Percentiles rank a stretch among this genome's conserved stretches.
Evolutionary conservation across 37 sponge, comb jelly and placozoan species (phyloP).

Genomic region (Chondrosia reniformis): DNA sequence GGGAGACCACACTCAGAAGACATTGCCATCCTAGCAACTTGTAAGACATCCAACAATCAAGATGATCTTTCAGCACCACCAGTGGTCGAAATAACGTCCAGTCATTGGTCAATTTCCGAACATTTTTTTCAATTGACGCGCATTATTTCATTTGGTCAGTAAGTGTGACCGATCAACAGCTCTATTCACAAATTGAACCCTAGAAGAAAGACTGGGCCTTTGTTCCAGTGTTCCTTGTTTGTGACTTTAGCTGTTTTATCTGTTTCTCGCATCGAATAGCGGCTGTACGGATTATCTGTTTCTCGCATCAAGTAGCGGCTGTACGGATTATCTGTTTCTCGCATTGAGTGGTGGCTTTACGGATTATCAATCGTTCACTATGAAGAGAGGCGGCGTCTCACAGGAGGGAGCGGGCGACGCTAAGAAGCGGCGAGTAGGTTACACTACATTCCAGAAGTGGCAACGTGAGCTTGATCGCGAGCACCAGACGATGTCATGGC

Average conservation of each 20-base stretch:
- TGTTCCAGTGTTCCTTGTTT: no score
- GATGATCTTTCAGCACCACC: not conserved
- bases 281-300: not conserved
- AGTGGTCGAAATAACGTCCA: constrained; percentile 52
- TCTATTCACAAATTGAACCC: constrained; percentile 16
- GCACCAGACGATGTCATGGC: constrained; percentile 57
- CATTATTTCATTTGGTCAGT: constrained; percentile 32
- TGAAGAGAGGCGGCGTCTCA: constrained; percentile 14
- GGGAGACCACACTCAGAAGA: no score
- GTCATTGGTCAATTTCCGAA: constrained; percentile 51
- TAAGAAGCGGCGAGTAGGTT: constrained; percentile 41
- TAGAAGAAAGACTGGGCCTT: not conserved
- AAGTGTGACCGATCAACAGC: constrained; percentile 27
- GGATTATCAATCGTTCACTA: constrained; percentile 21
- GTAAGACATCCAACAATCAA: not conserved
- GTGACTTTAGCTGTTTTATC: no score
- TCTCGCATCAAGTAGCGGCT: not conserved
- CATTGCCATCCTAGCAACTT: no score
- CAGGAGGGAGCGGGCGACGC: constrained; percentile 9
- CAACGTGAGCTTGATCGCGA: constrained; percentile 55
- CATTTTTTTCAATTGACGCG: constrained; percentile 39
- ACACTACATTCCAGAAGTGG: constrained; percentile 56
- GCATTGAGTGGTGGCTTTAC: not conserved
- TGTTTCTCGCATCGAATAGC: not conserved
- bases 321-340: not conserved